These are phyloP conservation scores for Fragum whitleyi DNA, from an alignment of 2,888 invertebrate genomes.

Conservation along the genomic window DNA sequence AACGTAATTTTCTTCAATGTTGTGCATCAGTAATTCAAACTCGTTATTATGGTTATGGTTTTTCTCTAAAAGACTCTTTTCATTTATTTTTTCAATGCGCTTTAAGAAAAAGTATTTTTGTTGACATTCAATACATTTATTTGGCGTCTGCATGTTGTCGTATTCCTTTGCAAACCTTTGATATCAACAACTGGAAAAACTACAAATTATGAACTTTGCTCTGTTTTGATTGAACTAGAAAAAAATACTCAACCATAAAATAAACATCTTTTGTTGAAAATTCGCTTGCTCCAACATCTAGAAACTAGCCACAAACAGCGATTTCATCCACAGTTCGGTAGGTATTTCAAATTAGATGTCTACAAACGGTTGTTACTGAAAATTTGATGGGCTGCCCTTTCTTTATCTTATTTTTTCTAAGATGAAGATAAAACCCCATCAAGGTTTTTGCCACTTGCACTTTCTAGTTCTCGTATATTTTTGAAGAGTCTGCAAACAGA, in stretches of 20 bases:
- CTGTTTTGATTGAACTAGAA: constrained; percentile 20
- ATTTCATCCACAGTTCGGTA: too few relatives aligned
- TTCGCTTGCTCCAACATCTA: too few relatives aligned
- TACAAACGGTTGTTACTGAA: too few relatives aligned
- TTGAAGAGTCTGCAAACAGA: too few relatives aligned
- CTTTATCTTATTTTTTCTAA: too few relatives aligned
- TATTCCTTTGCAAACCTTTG: constrained; percentile 8
- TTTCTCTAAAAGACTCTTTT: constrained; percentile 29
- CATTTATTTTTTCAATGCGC: constrained; percentile 5
- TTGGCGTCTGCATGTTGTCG: constrained; percentile 12
- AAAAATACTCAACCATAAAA: not conserved
- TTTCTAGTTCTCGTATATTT: too few relatives aligned
- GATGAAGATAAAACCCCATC: too few relatives aligned
- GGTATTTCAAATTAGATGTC: too few relatives aligned
- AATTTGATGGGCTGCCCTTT: too few relatives aligned
- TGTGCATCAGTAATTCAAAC: constrained; percentile 71
- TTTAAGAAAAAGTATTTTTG: not conserved
- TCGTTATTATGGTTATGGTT: constrained; percentile 27
- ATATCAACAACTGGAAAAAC: not conserved
- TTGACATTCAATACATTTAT: constrained; percentile 11
- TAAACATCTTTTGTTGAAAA: not conserved
- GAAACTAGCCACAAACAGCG: too few relatives aligned
- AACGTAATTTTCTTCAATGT: constrained; percentile 72
- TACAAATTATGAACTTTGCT: constrained; percentile 34
- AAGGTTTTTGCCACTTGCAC: too few relatives aligned